phyloP scores from a whole-genome alignment of 2,888 invertebrate genomes.

The Sturmia bella region DNA sequence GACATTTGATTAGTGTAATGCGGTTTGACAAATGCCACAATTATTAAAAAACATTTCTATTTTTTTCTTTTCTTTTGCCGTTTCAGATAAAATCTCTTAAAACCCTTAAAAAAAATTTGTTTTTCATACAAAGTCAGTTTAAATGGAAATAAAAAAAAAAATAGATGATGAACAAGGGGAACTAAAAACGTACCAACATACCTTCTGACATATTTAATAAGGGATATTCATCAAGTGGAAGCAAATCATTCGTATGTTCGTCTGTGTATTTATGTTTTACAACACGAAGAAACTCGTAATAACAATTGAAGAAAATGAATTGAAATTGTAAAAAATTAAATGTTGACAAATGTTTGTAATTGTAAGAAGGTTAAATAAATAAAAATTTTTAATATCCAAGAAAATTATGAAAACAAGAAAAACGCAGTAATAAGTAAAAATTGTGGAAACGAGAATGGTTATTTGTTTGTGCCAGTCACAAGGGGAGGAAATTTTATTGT shows the following conservation, averaged over 20 bases:
- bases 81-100: constrained; percentile 53
- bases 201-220: constrained; percentile 42
- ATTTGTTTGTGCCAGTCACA: background rate
- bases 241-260: constrained; percentile 17
- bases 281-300: constrained; percentile 33
- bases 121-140: constrained; percentile 47
- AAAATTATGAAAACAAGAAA: constrained; percentile 7
- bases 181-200: constrained; percentile 26
- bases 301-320: constrained; percentile 45
- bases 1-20: constrained; percentile 28
- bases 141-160: background rate
- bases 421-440: constrained; percentile 49
- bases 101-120: constrained; percentile 45
- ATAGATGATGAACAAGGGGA: background rate
- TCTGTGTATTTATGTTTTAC: background rate
- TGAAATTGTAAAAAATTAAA: constrained; percentile 57
- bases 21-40: constrained; percentile 60
- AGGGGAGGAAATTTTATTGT: constrained; percentile 20
- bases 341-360: constrained; percentile 72
- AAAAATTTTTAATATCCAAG: constrained; percentile 27
- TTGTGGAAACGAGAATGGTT: constrained; percentile 25
- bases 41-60: constrained; percentile 33
- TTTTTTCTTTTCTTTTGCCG: constrained; percentile 4
- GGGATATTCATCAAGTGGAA: constrained; percentile 38
- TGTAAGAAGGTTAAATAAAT: constrained; percentile 67